These are phyloP conservation scores for Nannospalax galili DNA, from an alignment of 2,113 vertebrate species.

Conservation along the genomic window DNA sequence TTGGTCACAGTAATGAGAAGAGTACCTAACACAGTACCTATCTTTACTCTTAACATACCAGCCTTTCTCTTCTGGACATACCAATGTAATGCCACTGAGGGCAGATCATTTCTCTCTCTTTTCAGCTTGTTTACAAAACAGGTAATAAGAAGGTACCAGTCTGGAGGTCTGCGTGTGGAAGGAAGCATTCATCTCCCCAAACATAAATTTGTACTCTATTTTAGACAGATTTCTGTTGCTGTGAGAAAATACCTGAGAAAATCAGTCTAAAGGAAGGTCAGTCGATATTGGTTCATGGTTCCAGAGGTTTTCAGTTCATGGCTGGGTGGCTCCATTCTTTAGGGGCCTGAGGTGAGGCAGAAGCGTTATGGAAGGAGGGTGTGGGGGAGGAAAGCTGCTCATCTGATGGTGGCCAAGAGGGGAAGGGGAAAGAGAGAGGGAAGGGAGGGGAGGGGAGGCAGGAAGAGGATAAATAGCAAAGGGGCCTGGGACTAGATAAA, in stretches of 20 bases:
- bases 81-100: background rate
- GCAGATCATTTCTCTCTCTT: background rate
- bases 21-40: background rate
- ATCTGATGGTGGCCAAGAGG: background rate
- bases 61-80: background rate
- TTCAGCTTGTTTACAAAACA: background rate
- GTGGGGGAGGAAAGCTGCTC: background rate
- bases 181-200: accelerated
- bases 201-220: background rate
- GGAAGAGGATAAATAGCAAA: background rate
- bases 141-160: background rate
- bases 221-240: background rate
- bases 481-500: too few relatives aligned
- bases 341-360: background rate
- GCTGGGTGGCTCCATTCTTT: too few relatives aligned
- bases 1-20: background rate
- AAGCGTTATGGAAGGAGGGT: too few relatives aligned
- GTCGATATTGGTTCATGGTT: background rate
- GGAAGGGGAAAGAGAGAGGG: background rate
- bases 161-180: background rate
- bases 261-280: background rate
- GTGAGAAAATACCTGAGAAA: background rate
- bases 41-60: background rate
- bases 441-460: background rate
- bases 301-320: background rate